Base-by-base conservation (phyloP, 2,113 vertebrate species). In the Ptychochromis oligacanthus region DNA sequence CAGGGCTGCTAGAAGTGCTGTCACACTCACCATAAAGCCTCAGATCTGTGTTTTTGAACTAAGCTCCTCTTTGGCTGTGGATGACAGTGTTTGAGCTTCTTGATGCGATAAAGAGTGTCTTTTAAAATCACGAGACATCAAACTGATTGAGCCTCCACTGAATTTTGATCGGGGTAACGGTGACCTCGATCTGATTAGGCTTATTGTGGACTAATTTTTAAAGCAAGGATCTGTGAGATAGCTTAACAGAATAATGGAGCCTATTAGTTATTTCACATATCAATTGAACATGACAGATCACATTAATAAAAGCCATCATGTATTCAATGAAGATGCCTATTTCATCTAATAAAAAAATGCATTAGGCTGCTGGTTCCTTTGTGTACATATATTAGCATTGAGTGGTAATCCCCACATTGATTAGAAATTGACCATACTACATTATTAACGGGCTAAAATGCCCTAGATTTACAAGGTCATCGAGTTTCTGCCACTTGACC, bases 1-100 rank as follows among this genome's bases (percentile, higher is more conserved):
- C 67, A 46, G 81, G 43, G 14, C 85, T 76, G 77, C 62, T 43
- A 1, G 65, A 65, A 76, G 75, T n/a, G 49, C 64, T 82, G 77
- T 87, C 92, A 82, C 72, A 59, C 61, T 90, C 86, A 80, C 80
- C 85, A 26, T 59, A 79, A 46, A 31, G 54, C 17, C 34, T 79
- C 4, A 11, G 59, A 59, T 77, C 64, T 80, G 17, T 7, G 40
- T 49, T 60, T 79, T 72, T 58, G 56, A 80, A 72, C 34, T 34
- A 2, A 22, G 24, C 52, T 75, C 28, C 11, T 49, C 52, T 57
- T 26, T 17, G 61, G 61, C 11, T 0, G 5, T 0, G 18, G 76
- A 65, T 11, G 77, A 80, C 56, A 11, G 67, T 43, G 40, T 88
- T 79, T 56, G 54, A 3, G 61, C n/a, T 14, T 17, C 72, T 72